phyloP scores from a whole-genome alignment of 2,888 invertebrate species.

The Sarcophaga carnaria region DNA sequence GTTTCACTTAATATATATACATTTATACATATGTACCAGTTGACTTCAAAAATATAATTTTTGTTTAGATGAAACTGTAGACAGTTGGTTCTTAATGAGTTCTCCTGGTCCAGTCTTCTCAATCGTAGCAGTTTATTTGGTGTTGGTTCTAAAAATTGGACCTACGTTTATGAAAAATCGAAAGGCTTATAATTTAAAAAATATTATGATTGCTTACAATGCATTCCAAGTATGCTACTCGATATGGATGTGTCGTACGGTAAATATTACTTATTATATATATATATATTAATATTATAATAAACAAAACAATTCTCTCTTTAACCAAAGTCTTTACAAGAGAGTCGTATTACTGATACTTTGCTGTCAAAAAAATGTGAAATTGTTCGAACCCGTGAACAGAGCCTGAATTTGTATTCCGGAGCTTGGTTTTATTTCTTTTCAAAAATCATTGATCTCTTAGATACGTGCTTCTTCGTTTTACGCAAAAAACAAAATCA shows the following conservation, averaged over 20 bases:
- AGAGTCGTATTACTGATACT: constrained; percentile 78
- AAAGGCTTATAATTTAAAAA: constrained; percentile 88
- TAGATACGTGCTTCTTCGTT: constrained; percentile 94
- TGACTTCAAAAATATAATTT: constrained; percentile 5
- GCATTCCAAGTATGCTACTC: constrained; percentile 94
- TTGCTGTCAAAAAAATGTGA: constrained; percentile 79
- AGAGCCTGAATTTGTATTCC: constrained; percentile 83
- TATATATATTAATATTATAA: neutral
- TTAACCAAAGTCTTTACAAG: constrained; percentile 75
- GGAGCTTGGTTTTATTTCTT: constrained; percentile 91
- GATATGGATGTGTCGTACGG: constrained; percentile 84
- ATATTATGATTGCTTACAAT: constrained; percentile 90
- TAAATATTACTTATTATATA: constrained; percentile 70
- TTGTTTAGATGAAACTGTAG: constrained; percentile 87
- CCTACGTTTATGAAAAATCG: constrained; percentile 89
- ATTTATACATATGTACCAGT: neutral
- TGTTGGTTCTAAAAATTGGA: constrained; percentile 89
- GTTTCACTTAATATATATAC: neutral
- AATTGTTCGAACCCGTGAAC: constrained; percentile 77
- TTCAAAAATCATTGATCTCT: constrained; percentile 89
- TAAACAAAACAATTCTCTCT: neutral
- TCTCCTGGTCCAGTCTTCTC: constrained; percentile 87
- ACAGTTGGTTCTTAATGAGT: constrained; percentile 90
- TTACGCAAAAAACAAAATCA: constrained; percentile 94
- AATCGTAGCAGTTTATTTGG: constrained; percentile 86